Conservation (phyloP, 2,797 vertebrate species). For the Dicrostonyx torquatus region DNA sequence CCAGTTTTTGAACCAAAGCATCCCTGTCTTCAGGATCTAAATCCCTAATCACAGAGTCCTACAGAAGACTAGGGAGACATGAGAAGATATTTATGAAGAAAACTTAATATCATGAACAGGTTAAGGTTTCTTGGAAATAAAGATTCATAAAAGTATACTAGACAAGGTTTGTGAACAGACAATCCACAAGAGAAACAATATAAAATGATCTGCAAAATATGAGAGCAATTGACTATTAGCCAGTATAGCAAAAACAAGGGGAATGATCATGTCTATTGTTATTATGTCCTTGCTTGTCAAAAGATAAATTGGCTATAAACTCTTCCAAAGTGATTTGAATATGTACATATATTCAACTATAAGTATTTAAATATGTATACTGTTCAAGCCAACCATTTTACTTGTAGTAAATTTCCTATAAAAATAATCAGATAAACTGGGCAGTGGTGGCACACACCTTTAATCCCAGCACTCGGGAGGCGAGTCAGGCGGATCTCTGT, state of each 20-base stretch:
- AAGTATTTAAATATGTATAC: conserved; percentile 19
- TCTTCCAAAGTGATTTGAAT: conserved; percentile 39
- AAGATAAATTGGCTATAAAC: conserved; percentile 24
- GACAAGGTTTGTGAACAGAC: neutral
- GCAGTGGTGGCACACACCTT: neutral
- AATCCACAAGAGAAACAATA: conserved; percentile 41
- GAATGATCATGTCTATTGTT: conserved; percentile 2
- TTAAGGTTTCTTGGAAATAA: conserved; percentile 38
- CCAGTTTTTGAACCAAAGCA: conserved; percentile 35
- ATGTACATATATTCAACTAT: neutral
- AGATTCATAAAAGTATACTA: conserved; percentile 32
- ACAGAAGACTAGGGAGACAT: conserved; percentile 30
- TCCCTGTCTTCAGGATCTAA: neutral
- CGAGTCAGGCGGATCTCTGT: neutral
- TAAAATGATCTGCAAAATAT: conserved; percentile 54
- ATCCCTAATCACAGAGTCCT: conserved; percentile 23
- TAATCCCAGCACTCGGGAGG: neutral
- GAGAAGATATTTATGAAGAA: conserved; percentile 12
- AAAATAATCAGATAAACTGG: neutral
- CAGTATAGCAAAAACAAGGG: conserved; percentile 10
- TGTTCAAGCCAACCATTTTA: conserved; percentile 51
- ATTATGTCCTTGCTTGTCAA: conserved; percentile 41
- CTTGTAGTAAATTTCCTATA: conserved; percentile 32
- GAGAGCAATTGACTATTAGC: conserved; percentile 39
- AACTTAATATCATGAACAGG: conserved; percentile 4